phyloP scores from a whole-genome alignment of 2,888 invertebrate species.

The Drosophila mimetica region DNA sequence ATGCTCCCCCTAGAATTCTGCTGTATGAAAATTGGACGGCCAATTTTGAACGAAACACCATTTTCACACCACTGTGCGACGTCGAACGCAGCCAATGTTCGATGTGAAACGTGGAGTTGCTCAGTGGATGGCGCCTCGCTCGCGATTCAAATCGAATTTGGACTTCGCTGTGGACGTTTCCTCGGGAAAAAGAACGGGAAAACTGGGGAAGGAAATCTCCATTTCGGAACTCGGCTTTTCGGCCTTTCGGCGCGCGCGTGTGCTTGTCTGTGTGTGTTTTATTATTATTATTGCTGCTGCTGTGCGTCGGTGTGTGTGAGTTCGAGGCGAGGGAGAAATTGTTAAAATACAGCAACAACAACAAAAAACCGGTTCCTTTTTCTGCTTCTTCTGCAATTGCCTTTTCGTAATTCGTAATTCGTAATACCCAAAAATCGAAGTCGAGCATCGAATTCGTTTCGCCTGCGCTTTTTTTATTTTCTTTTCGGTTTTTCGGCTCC shows the following conservation, averaged over 20 bases:
- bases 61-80: neutral
- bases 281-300: slow-evolving; percentile 10
- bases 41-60: too few species aligned
- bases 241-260: slow-evolving; percentile 6
- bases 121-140: neutral
- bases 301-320: slow-evolving; percentile 29
- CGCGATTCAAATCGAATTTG: slow-evolving; percentile 9
- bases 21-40: too few species aligned
- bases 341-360: slow-evolving; percentile 3
- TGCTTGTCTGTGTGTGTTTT: slow-evolving; percentile 4
- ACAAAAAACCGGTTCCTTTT: slow-evolving; percentile 38
- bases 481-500: slow-evolving; percentile 4
- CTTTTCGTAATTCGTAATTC: slow-evolving; percentile 24
- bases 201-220: slow-evolving; percentile 1
- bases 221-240: slow-evolving; percentile 12
- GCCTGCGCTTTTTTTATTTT: slow-evolving; percentile 8
- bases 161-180: slow-evolving; percentile 6
- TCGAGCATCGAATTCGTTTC: slow-evolving; percentile 1
- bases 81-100: neutral
- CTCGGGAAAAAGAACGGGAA: neutral
- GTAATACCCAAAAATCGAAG: slow-evolving; percentile 10
- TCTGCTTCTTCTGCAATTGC: slow-evolving; percentile 24
- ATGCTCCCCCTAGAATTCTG: too few species aligned
- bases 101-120: slow-evolving; percentile 2
- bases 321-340: slow-evolving; percentile 37